Evolutionary conservation across 2,113 vertebrate genomes (phyloP), one percentile per base, ranked within the genome.

Genomic region (Sisor rabdophorus): DNA sequence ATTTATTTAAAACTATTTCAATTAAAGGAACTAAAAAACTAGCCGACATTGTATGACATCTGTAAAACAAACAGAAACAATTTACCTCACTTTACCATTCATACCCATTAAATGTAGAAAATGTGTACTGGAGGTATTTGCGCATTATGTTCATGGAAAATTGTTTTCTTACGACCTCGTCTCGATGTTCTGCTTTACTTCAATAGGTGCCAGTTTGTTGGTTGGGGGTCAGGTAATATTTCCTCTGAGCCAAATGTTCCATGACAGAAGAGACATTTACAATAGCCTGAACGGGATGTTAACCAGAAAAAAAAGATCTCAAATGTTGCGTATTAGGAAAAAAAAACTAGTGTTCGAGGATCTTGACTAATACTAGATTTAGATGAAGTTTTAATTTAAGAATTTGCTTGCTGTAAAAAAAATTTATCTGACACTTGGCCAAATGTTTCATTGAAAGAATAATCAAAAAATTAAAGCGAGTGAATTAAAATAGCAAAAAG

Each of bases 401-500:
- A 16, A 26, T 26, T 60, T n/a, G 40, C 11, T 36, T 3, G 59
- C 32, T 36, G 24, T 11, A 20, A 16, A 52, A 16, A 52, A 19
- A 52, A 50, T 8, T n/a, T n/a, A n/a, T n/a, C 32, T 44, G 8
- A 44, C 40, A 44, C 5, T 36, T 36, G 9, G 9, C 40, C 40
- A 44, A 44, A 9, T 44, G 40, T 10, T 26, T 65, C 12, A n/a
- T 26, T 3, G 50, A 28, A 48, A 15, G 2, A 1, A 2, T 47
- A 22, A 12, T 22, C 3, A 9, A 24, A 50, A 85, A 77, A 83
- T 55, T 8, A 10, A 32, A 22, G 36, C 60, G 75, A 76, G 72
- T 75, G 72, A 13, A 54, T 11, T 53, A 44, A 65, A 71, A 70
- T 59, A 2, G 13, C 48, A 75, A 44, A 69, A 50, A 50, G 2